Conservation (phyloP, 2,888 invertebrate genomes). For the Stomorhina lunata region DNA sequence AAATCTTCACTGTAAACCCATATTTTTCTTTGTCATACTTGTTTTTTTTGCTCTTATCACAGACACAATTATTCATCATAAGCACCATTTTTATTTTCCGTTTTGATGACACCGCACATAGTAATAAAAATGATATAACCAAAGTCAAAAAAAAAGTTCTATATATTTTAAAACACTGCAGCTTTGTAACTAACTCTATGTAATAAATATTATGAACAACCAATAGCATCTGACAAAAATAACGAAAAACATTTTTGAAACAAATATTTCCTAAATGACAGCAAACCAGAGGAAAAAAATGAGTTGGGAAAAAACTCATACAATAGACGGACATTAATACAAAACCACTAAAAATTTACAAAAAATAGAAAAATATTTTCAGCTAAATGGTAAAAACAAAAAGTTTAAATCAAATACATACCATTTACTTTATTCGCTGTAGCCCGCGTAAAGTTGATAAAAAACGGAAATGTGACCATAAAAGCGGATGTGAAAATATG, state of each 20-base stretch:
- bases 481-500: conserved; percentile 74
- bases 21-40: too few relatives aligned
- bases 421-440: conserved; percentile 49
- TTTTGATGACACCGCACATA: conserved; percentile 55
- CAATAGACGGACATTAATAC: conserved; percentile 23
- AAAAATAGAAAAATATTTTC: conserved; percentile 1
- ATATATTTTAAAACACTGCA: not conserved
- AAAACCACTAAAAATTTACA: conserved; percentile 36
- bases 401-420: conserved; percentile 38
- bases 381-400: not conserved
- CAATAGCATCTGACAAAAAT: conserved; percentile 22
- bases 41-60: conserved; percentile 54
- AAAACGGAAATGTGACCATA: conserved; percentile 75
- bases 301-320: not conserved
- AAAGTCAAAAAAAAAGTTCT: not conserved
- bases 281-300: conserved; percentile 26
- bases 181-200: not conserved
- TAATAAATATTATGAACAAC: conserved; percentile 43
- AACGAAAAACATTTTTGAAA: conserved; percentile 29
- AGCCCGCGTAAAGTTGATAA: conserved; percentile 39
- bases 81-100: conserved; percentile 62
- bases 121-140: not conserved
- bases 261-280: conserved; percentile 59
- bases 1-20: too few relatives aligned
- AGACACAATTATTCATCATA: conserved; percentile 67